These are phyloP conservation scores for Branchinecta lindahli DNA, from an alignment of 1,140 invertebrate species.

Conservation along the genomic window DNA sequence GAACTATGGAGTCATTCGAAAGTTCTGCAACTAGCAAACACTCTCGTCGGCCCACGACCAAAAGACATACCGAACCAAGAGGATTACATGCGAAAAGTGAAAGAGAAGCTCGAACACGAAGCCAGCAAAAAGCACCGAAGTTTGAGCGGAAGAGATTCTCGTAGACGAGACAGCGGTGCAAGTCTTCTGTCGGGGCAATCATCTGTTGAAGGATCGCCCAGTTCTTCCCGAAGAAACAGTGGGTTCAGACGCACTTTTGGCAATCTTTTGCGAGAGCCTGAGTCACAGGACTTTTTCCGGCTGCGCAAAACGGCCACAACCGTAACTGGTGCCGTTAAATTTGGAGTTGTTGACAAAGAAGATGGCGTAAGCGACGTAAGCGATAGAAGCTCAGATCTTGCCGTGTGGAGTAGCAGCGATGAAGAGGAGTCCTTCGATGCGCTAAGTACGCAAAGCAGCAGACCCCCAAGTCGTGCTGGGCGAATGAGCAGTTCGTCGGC, in stretches of 20 bases:
- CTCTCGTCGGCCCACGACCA: neutral
- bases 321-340: slow-evolving; percentile 14
- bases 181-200: neutral
- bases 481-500: slow-evolving; percentile 11
- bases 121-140: neutral
- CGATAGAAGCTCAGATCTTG: slow-evolving; percentile 6
- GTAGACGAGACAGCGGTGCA: neutral
- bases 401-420: neutral
- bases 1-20: slow-evolving; percentile 20
- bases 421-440: slow-evolving; percentile 11
- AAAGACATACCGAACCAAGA: slow-evolving; percentile 7
- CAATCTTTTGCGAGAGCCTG: slow-evolving; percentile 10
- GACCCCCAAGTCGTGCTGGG: slow-evolving; percentile 9
- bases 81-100: neutral
- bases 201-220: neutral
- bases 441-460: neutral
- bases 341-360: slow-evolving; percentile 11
- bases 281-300: slow-evolving; percentile 15
- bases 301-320: slow-evolving; percentile 16
- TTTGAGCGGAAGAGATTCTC: neutral
- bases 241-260: slow-evolving; percentile 7
- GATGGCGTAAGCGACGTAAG: neutral
- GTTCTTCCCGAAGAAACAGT: neutral
- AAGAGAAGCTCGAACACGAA: neutral
- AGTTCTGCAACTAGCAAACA: slow-evolving; percentile 14